phyloP scores from a whole-genome alignment of 2,797 vertebrate species.

The Typhlichthys eigenmanni region DNA sequence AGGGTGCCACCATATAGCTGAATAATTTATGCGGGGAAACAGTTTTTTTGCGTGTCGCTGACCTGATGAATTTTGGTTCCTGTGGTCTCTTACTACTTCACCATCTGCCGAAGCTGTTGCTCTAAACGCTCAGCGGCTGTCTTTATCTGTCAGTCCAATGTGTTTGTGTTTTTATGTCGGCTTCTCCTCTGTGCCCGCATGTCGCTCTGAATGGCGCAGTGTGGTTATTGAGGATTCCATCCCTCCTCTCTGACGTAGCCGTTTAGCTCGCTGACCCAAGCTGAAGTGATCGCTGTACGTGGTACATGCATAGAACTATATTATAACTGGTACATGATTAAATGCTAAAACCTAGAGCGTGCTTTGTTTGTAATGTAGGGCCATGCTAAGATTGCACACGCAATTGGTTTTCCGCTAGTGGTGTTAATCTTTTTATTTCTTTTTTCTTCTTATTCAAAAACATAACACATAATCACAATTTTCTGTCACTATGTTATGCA shows the following conservation, averaged over 20 bases:
- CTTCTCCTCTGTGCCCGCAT: slow-evolving; percentile 54
- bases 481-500: slow-evolving; percentile 19
- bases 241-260: slow-evolving; percentile 49
- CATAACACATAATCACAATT: too few relatives aligned
- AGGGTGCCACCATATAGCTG: slow-evolving; percentile 58
- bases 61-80: slow-evolving; percentile 60
- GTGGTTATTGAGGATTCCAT: slow-evolving; percentile 72
- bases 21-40: slow-evolving; percentile 67
- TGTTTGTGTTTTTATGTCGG: slow-evolving; percentile 48
- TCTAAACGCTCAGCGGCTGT: slow-evolving; percentile 56
- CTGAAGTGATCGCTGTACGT: slow-evolving; percentile 53
- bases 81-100: slow-evolving; percentile 37
- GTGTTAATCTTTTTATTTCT: slow-evolving; percentile 4
- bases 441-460: slow-evolving; percentile 2
- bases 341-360: slow-evolving; percentile 64
- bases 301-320: slow-evolving; percentile 46
- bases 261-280: slow-evolving; percentile 59
- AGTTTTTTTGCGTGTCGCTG: slow-evolving; percentile 60
- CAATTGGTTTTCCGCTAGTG: not conserved
- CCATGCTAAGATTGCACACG: slow-evolving; percentile 23
- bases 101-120: slow-evolving; percentile 43
- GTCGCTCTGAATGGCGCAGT: slow-evolving; percentile 60
- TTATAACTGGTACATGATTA: slow-evolving; percentile 57
- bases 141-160: slow-evolving; percentile 65
- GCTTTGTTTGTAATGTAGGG: slow-evolving; percentile 41